Conservation (phyloP, 2,888 invertebrate species). For the Epirrhoe tristata region DNA sequence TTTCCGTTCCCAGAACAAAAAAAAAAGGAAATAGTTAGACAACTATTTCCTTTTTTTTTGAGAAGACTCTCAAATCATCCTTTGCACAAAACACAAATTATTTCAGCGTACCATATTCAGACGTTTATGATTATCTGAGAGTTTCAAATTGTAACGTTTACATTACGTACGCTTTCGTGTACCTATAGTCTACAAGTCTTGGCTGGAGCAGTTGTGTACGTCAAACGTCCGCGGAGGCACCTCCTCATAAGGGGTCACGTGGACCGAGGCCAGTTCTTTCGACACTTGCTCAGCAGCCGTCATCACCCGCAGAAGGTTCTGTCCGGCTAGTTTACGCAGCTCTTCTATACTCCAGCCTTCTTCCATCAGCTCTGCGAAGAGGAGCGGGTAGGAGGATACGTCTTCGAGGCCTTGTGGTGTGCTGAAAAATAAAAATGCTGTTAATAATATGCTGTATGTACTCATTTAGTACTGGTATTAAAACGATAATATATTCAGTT, state of each 20-base stretch:
- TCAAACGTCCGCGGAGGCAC: constrained; percentile 86
- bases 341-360: constrained; percentile 93
- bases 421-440: constrained; percentile 69
- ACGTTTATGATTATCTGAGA: neutral
- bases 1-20: no score
- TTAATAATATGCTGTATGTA: no score
- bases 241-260: constrained; percentile 91
- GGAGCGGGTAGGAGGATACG: constrained; percentile 91
- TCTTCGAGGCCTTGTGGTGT: constrained; percentile 93
- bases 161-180: neutral
- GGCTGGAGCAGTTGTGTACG: constrained; percentile 87
- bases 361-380: constrained; percentile 91
- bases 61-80: no score
- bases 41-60: no score
- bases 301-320: constrained; percentile 90
- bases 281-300: constrained; percentile 90
- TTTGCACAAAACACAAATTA: no score
- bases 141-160: neutral
- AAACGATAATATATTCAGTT: no score
- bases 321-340: constrained; percentile 90
- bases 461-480: no score
- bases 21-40: no score
- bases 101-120: neutral
- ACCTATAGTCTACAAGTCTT: constrained; percentile 77
- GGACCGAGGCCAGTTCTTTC: constrained; percentile 89